A percentile compares a stretch with the other conserved stretches of the same genome.
These are phyloP conservation scores for Panzeria rudis DNA, from an alignment of 2,888 invertebrate species.

Conservation along the genomic window DNA sequence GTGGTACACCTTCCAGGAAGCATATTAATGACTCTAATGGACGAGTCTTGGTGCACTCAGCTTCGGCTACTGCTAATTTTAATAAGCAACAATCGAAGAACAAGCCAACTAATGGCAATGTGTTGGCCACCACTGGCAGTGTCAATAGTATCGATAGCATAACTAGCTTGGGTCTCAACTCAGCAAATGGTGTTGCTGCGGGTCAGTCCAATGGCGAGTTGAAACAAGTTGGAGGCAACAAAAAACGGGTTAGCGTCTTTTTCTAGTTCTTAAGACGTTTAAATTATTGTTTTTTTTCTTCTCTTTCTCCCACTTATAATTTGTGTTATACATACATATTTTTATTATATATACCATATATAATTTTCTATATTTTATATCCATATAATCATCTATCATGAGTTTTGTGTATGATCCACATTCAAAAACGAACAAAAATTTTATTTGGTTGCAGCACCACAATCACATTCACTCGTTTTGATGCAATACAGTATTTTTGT, in stretches of 20 bases:
- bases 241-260: slow-evolving; percentile 81
- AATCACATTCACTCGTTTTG: slow-evolving; percentile 7
- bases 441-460: slow-evolving; percentile 41
- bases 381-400: slow-evolving; percentile 40
- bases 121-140: slow-evolving; percentile 67
- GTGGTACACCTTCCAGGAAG: slow-evolving; percentile 61
- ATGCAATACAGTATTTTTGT: not conserved
- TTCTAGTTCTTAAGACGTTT: slow-evolving; percentile 62
- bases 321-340: slow-evolving; percentile 26
- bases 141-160: slow-evolving; percentile 75
- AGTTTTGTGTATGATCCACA: slow-evolving; percentile 38
- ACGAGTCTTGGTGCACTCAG: slow-evolving; percentile 62
- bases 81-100: slow-evolving; percentile 46
- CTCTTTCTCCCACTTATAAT: slow-evolving; percentile 27
- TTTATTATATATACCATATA: slow-evolving; percentile 4
- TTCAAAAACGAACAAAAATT: slow-evolving; percentile 27
- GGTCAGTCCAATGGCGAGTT: slow-evolving; percentile 78
- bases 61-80: slow-evolving; percentile 59
- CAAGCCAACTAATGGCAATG: slow-evolving; percentile 66
- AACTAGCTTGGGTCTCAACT: slow-evolving; percentile 73
- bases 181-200: slow-evolving; percentile 69
- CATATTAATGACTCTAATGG: slow-evolving; percentile 53
- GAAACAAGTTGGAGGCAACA: slow-evolving; percentile 79
- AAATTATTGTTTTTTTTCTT: slow-evolving; percentile 36
- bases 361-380: slow-evolving; percentile 14